phyloP scores from a whole-genome alignment of 2,888 invertebrate genomes.

The Sialis fuliginosa region DNA sequence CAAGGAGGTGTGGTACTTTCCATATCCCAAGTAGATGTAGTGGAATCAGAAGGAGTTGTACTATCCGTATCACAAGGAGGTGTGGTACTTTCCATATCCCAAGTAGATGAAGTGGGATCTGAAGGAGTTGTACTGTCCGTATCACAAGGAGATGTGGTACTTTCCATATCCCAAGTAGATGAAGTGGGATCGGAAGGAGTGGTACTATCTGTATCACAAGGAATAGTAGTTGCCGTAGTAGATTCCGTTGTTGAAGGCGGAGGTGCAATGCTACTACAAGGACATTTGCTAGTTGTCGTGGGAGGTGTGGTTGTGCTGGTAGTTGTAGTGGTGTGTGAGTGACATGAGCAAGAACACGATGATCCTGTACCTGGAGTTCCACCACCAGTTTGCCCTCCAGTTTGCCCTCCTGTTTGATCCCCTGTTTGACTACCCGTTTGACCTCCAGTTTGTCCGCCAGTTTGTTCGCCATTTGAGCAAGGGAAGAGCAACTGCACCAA shows the following conservation, averaged over 20 bases:
- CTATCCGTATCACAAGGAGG: neutral
- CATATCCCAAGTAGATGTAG: neutral
- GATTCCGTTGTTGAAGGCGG: neutral
- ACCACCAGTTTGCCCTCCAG: neutral
- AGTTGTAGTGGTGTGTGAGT: neutral
- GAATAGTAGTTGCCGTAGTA: neutral
- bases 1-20: neutral
- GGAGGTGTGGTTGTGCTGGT: neutral
- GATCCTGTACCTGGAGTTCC: too few relatives aligned
- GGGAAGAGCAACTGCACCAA: too few relatives aligned
- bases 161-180: neutral
- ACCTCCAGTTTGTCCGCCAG: too few relatives aligned
- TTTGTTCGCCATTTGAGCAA: too few relatives aligned
- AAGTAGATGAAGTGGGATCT: neutral
- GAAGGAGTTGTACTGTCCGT: neutral
- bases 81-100: neutral
- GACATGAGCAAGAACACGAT: neutral
- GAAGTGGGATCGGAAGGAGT: neutral
- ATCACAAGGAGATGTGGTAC: neutral
- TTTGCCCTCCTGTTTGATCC: too few relatives aligned
- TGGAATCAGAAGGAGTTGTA: neutral
- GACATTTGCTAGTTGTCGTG: conserved; percentile 2
- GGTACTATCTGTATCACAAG: neutral
- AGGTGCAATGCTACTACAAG: neutral
- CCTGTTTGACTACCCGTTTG: too few relatives aligned